These are phyloP conservation scores for Caenorhabditis sp. DNA, from an alignment of 2,888 invertebrate species.

Conservation along the genomic window DNA sequence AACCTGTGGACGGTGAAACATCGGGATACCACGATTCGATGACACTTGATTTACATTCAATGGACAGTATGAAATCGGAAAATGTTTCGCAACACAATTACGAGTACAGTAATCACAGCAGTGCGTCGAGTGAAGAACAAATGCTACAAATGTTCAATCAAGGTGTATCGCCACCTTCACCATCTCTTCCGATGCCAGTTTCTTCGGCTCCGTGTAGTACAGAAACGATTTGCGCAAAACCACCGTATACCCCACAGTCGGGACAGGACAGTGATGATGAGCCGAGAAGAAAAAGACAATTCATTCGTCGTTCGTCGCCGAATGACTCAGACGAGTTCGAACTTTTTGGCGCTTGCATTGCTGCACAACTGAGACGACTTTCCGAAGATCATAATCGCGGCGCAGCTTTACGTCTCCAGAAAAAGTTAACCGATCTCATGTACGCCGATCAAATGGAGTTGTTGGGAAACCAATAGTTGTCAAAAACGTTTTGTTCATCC, in stretches of 20 bases:
- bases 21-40: background rate
- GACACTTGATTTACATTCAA: background rate
- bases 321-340: constrained; percentile 37
- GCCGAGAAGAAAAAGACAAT: constrained; percentile 29
- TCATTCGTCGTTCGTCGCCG: constrained; percentile 8
- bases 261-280: constrained; percentile 31
- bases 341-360: constrained; percentile 42
- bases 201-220: constrained; percentile 7
- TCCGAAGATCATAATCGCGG: constrained; percentile 8
- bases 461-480: constrained; percentile 2
- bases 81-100: constrained; percentile 8
- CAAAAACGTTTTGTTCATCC: background rate
- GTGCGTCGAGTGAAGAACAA: constrained; percentile 40
- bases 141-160: constrained; percentile 37
- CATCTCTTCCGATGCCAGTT: constrained; percentile 3
- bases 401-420: constrained; percentile 32
- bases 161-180: constrained; percentile 8
- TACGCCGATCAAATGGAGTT: constrained; percentile 28
- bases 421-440: constrained; percentile 35
- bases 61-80: background rate
- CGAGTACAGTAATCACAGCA: constrained; percentile 32
- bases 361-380: constrained; percentile 32
- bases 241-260: constrained; percentile 8
- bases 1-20: background rate
- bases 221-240: constrained; percentile 7